phyloP scores from a whole-genome alignment of 2,113 vertebrate genomes.

The Corydoras sp. region DNA sequence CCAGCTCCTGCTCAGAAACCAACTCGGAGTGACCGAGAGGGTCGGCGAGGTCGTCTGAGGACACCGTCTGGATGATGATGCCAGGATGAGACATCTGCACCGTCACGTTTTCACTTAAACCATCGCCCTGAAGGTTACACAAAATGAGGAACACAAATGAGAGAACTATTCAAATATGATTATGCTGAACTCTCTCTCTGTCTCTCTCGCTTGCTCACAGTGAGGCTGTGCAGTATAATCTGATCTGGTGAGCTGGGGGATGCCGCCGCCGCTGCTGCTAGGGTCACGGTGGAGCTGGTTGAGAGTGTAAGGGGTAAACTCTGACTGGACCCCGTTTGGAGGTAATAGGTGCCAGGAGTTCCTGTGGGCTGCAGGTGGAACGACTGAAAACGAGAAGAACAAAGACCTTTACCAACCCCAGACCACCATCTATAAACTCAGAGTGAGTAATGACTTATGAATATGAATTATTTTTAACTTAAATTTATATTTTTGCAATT shows the following conservation, averaged over 20 bases:
- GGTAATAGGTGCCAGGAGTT: conserved; percentile 90
- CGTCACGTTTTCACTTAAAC: conserved; percentile 80
- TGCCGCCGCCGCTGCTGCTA: conserved; percentile 74
- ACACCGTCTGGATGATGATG: conserved; percentile 91
- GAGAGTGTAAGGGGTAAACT: conserved; percentile 83
- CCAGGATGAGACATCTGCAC: conserved; percentile 80
- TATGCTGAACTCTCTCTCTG: not conserved
- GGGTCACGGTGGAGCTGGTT: conserved; percentile 79
- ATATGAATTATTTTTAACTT: not conserved
- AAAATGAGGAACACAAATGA: not conserved
- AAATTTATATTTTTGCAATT: too few relatives aligned
- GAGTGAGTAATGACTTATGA: too few relatives aligned
- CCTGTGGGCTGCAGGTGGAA: conserved; percentile 95
- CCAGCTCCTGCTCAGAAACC: conserved; percentile 70
- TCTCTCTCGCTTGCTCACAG: conserved; percentile 60
- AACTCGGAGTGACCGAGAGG: conserved; percentile 76
- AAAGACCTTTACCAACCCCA: not conserved
- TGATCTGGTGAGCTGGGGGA: conserved; percentile 89
- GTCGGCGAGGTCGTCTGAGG: conserved; percentile 78
- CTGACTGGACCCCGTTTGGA: conserved; percentile 88
- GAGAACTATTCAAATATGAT: not conserved
- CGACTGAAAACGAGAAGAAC: conserved; percentile 65
- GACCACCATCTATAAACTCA: too few relatives aligned
- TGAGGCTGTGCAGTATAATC: conserved; percentile 93
- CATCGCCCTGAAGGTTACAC: conserved; percentile 73